Evolutionary conservation across 1,140 invertebrate species (phyloP), one percentile per base, ranked within the genome.

Genomic region (Thalassaphorura encarpata): DNA sequence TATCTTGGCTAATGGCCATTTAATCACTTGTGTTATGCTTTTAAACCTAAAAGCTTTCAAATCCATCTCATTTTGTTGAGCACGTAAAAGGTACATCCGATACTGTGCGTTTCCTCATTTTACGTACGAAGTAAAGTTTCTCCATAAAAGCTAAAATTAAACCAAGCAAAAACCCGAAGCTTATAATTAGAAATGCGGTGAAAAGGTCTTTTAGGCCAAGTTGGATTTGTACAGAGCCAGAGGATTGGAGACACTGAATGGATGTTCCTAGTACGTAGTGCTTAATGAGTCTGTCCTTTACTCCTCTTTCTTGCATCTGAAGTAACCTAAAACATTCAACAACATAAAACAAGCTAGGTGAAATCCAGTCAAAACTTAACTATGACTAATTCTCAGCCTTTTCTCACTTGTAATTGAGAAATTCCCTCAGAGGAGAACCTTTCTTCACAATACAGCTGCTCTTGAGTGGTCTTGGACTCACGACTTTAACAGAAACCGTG

Each of bases 391-490:
- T 27, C n/a, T 31, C 26, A 24, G n/a, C n/a, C n/a, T 5, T 13
- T 16, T 41, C 31, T 39, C 39, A 59, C 58, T 55, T 52, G 18
- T 52, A 26, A 42, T 62, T 62, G 27, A 62, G 58, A 21, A 45
- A 58, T 41, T 56, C 56, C 23, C 45, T n/a, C 3, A 61, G 26
- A 23, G 56, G 49, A 6, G 52, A 56, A 8, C 56, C 47, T 23
- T 48, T 40, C 42, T 55, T 55, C 15, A 62, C 52, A 28, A 62
- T 40, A 45, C 50, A 51, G 28, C 56, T 28, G 8, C 28, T 36
- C 27, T 45, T 39, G 8, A 52, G 16, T 1, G 56, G 56, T 48
- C 52, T 33, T 21, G 19, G 19, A 24, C 29, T 42, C 1, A 55
- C 39, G 2, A 16, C 5, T 16, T 55, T 50, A 33, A 43, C 28